Evolutionary conservation across 2,888 invertebrate genomes (phyloP).

Genomic region (Acleris laterana): DNA sequence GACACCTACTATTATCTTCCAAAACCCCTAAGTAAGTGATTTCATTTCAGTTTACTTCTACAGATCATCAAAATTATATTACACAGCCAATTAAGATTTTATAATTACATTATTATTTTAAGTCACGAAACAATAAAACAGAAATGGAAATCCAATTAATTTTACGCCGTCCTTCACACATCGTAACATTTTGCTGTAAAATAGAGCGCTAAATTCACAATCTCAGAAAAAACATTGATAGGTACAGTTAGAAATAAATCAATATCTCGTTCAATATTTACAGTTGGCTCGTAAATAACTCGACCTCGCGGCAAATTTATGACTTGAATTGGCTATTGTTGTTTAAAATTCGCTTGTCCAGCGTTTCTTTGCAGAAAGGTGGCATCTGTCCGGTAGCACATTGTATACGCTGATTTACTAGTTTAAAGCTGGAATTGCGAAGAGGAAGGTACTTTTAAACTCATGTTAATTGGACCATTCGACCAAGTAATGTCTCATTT

Average conservation of each 20-base stretch:
- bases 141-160: too few species aligned
- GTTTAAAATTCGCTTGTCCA: conserved; percentile 24
- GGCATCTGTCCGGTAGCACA: conserved; percentile 14
- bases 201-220: background rate
- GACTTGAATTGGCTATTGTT: conserved; percentile 10
- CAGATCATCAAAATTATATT: too few species aligned
- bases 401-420: conserved; percentile 15
- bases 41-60: too few species aligned
- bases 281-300: conserved; percentile 14
- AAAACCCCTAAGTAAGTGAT: too few species aligned
- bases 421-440: background rate
- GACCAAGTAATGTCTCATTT: too few species aligned
- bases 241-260: conserved; percentile 11
- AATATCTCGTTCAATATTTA: conserved; percentile 4
- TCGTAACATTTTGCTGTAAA: background rate
- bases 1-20: too few species aligned
- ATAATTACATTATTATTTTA: too few species aligned
- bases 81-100: too few species aligned
- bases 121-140: too few species aligned
- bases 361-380: conserved; percentile 5
- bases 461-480: background rate
- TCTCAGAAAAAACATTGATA: background rate
- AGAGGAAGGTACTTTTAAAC: background rate
- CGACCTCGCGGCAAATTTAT: conserved; percentile 6
- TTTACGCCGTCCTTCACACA: too few species aligned